Percentiles rank a stretch among this genome's conserved stretches.
Evolutionary conservation across 2,797 vertebrate genomes (phyloP).

Genomic region (Crenuchus spilurus): DNA sequence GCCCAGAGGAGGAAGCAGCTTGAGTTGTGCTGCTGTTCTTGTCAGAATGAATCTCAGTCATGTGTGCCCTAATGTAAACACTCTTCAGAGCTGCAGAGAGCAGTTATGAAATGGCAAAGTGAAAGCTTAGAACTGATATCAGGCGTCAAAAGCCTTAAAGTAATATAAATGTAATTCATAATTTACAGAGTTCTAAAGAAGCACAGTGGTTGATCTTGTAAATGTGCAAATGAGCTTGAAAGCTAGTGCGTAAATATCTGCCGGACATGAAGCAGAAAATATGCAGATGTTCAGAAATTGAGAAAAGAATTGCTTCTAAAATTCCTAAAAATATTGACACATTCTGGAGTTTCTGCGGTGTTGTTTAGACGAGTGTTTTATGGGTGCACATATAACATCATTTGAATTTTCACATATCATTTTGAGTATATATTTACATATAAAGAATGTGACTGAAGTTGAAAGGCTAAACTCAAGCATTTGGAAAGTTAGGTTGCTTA

Average conservation of each 20-base stretch:
- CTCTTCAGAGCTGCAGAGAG: slow-evolving; percentile 51
- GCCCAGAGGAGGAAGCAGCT: slow-evolving; percentile 61
- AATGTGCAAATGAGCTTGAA: not conserved
- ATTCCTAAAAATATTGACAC: not conserved
- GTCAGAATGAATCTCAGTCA: slow-evolving; percentile 68
- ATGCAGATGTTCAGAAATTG: not conserved
- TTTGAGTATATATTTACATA: not conserved
- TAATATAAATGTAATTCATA: too few relatives aligned
- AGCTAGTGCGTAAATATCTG: not conserved
- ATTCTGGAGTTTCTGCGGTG: not conserved
- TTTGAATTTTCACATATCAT: slow-evolving; percentile 1
- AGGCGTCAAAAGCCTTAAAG: too few relatives aligned
- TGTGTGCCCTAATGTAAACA: slow-evolving; percentile 52
- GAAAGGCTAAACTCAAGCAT: slow-evolving; percentile 24
- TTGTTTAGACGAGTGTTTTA: not conserved
- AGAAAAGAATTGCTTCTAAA: not conserved
- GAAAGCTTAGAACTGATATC: slow-evolving; percentile 44
- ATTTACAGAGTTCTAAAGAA: too few relatives aligned
- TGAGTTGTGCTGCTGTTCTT: slow-evolving; percentile 64
- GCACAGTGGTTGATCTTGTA: not conserved
- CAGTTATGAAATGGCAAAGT: slow-evolving; percentile 41
- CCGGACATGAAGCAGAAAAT: not conserved
- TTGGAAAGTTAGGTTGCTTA: slow-evolving; percentile 44
- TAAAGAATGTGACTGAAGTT: slow-evolving; percentile 19
- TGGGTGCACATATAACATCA: too few relatives aligned